phyloP scores from a whole-genome alignment of 1,140 invertebrate genomes.

The Physella acuta region DNA sequence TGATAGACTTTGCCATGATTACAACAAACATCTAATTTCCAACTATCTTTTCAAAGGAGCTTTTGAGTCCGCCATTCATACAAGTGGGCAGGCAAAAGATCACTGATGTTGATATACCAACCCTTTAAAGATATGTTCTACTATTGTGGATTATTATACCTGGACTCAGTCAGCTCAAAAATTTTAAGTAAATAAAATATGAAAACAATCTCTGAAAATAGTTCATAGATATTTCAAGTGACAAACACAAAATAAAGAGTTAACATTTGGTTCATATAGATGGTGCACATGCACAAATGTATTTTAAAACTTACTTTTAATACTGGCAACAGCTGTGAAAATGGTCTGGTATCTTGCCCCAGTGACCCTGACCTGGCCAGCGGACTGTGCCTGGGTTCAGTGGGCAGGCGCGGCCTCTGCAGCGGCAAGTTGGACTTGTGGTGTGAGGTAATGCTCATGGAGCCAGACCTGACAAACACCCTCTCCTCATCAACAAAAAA shows the following conservation, averaged over 20 bases:
- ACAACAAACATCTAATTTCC: no score
- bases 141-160: no score
- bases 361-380: conserved; percentile 53
- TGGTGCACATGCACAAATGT: no score
- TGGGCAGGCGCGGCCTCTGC: conserved; percentile 48
- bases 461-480: conserved; percentile 53
- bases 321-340: conserved; percentile 41
- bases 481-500: conserved; percentile 53
- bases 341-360: conserved; percentile 48
- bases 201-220: not conserved
- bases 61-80: no score
- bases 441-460: conserved; percentile 39
- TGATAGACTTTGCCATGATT: no score
- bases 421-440: conserved; percentile 11
- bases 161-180: no score
- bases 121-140: no score
- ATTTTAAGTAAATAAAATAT: no score
- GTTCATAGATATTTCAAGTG: not conserved
- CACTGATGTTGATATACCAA: no score
- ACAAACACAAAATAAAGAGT: not conserved
- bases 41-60: no score
- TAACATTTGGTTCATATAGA: no score
- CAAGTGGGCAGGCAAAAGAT: no score
- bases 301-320: conserved; percentile 33
- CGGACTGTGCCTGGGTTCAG: conserved; percentile 53